These are phyloP conservation scores for Podilymbus podiceps DNA, from an alignment of 2,113 vertebrate genomes.

Conservation along the genomic window DNA sequence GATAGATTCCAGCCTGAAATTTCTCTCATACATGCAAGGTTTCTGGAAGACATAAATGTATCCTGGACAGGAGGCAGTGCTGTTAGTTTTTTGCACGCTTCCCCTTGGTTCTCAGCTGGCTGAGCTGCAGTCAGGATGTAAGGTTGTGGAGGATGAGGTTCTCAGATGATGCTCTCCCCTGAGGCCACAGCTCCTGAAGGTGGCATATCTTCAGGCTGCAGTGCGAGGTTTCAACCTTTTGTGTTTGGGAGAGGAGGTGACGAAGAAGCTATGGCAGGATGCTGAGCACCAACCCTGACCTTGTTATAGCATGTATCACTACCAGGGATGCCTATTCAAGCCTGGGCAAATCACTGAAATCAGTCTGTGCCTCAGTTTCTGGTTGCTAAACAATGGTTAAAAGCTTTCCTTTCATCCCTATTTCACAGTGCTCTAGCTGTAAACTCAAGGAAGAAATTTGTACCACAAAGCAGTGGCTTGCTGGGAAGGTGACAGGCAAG, in stretches of 20 bases:
- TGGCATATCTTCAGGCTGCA: not conserved
- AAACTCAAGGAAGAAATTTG: not conserved
- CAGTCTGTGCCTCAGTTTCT: too few species aligned
- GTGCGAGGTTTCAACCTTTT: not conserved
- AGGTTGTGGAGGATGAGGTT: not conserved
- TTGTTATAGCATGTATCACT: not conserved
- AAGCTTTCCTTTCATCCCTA: not conserved
- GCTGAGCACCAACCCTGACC: not conserved
- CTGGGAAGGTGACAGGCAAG: not conserved
- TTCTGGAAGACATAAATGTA: not conserved
- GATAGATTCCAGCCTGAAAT: not conserved
- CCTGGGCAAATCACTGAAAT: too few species aligned
- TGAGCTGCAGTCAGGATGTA: not conserved
- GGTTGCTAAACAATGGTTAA: not conserved
- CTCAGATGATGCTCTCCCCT: accelerated
- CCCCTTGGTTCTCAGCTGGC: not conserved
- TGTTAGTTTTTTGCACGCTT: accelerated
- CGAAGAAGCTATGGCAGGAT: not conserved
- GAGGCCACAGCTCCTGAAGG: not conserved
- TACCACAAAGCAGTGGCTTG: not conserved
- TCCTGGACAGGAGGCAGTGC: not conserved
- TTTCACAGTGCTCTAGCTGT: not conserved
- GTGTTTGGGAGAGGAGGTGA: not conserved
- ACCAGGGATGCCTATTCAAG: not conserved
- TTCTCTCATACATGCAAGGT: accelerated